Percentiles rank a stretch among this genome's conserved stretches.
These are phyloP conservation scores for Bovichtus variegatus DNA, from an alignment of 2,797 vertebrate genomes.

Conservation along the genomic window DNA sequence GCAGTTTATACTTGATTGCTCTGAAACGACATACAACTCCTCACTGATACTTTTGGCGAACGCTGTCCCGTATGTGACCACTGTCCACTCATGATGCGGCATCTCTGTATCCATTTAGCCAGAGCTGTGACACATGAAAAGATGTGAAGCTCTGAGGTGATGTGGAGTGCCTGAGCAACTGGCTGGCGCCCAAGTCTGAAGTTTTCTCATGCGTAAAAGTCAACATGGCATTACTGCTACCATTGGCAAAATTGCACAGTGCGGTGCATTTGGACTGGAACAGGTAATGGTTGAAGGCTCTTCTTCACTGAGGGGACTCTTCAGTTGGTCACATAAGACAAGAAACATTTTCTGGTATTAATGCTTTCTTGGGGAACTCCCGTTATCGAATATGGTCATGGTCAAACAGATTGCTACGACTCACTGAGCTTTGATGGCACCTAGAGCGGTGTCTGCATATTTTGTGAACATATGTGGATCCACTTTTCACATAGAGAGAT, in stretches of 20 bases:
- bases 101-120: slow-evolving; percentile 29
- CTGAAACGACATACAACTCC: not conserved
- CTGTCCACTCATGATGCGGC: slow-evolving; percentile 9
- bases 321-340: not conserved
- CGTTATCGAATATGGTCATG: not conserved
- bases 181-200: slow-evolving; percentile 49
- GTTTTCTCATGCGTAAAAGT: slow-evolving; percentile 71
- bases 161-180: slow-evolving; percentile 52
- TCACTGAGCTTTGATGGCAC: slow-evolving; percentile 17
- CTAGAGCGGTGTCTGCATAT: not conserved
- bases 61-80: not conserved
- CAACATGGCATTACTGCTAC: slow-evolving; percentile 67
- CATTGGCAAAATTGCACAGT: slow-evolving; percentile 49
- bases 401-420: slow-evolving; percentile 1
- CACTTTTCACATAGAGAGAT: slow-evolving; percentile 11
- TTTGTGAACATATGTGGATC: slow-evolving; percentile 1
- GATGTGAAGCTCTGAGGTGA: slow-evolving; percentile 53
- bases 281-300: slow-evolving; percentile 37
- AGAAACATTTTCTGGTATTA: not conserved
- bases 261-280: slow-evolving; percentile 26
- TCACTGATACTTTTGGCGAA: slow-evolving; percentile 13
- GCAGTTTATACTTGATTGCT: not conserved
- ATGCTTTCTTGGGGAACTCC: not conserved
- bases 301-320: slow-evolving; percentile 13
- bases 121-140: slow-evolving; percentile 35